Percentiles rank a stretch among this genome's conserved stretches.
Conservation (phyloP, 2,113 vertebrate genomes). For the Apodemus sylvaticus region DNA sequence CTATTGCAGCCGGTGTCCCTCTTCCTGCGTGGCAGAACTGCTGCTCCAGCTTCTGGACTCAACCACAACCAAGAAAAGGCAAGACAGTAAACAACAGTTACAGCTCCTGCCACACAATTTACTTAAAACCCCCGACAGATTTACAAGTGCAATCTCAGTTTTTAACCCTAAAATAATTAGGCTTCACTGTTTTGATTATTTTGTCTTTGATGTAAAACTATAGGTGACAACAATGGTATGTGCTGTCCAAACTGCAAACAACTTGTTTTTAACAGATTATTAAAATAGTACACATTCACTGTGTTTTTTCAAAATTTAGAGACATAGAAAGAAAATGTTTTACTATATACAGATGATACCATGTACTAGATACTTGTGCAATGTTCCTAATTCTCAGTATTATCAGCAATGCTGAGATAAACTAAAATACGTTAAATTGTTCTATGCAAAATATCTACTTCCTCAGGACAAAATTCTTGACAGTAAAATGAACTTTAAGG, state of each 20-base stretch:
- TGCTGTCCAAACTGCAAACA: conserved; percentile 8
- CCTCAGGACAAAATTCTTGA: no score
- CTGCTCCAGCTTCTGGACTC: no score
- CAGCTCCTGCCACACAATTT: no score
- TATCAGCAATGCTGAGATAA: conserved; percentile 33
- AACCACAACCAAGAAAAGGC: no score
- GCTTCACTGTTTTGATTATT: not conserved
- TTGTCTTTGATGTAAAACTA: conserved; percentile 11
- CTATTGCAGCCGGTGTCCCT: no score
- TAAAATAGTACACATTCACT: not conserved
- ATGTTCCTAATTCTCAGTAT: conserved; percentile 6
- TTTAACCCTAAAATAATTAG: conserved; percentile 37
- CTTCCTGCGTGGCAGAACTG: no score
- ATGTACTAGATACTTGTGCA: not conserved
- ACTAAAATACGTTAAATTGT: not conserved
- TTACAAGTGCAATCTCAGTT: conserved; percentile 18
- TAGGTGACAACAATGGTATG: not conserved
- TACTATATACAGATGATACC: not conserved
- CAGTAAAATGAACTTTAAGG: no score
- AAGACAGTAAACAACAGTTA: no score
- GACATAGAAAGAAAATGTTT: not conserved
- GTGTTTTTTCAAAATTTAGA: not conserved
- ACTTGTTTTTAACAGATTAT: conserved; percentile 4
- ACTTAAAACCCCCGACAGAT: not conserved
- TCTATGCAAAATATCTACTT: not conserved